Evolutionary conservation across 2,113 vertebrate genomes (phyloP).

Genomic region (Crotalus horridus): DNA sequence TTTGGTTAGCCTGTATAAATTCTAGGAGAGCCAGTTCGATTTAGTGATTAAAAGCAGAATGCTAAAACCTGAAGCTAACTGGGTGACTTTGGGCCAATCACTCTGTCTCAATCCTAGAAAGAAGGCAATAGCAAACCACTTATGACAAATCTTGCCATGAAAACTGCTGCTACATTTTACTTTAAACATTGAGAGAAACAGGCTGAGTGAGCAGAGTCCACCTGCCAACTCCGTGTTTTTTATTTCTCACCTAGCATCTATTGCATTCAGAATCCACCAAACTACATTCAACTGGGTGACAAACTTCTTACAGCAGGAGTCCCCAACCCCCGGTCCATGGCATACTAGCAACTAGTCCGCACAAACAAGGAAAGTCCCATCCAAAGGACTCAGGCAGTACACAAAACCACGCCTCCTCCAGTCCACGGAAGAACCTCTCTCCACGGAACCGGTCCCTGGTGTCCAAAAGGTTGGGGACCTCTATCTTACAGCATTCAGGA

Average conservation of each 20-base stretch:
- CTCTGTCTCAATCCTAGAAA: background rate
- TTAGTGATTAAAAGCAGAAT: background rate
- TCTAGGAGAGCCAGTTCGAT: background rate
- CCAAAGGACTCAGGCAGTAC: no score
- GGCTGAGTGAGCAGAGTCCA: background rate
- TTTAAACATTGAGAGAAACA: background rate
- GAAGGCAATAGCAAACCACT: background rate
- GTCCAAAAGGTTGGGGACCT: no score
- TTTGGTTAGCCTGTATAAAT: background rate
- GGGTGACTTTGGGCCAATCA: background rate
- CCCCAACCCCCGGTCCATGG: no score
- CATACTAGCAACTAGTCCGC: no score
- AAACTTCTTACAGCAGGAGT: background rate
- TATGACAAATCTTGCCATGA: background rate
- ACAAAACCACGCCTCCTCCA: no score
- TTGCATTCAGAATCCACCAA: background rate
- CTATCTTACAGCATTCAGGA: background rate
- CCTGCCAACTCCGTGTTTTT: background rate
- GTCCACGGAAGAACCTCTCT: no score
- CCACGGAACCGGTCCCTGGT: no score
- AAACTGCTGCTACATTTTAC: background rate
- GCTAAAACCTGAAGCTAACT: background rate
- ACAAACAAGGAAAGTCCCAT: no score
- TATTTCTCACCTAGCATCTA: background rate
- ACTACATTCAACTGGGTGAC: background rate